Evolutionary conservation across 2,888 invertebrate genomes (phyloP).

Genomic region (Tiphia femorata): DNA sequence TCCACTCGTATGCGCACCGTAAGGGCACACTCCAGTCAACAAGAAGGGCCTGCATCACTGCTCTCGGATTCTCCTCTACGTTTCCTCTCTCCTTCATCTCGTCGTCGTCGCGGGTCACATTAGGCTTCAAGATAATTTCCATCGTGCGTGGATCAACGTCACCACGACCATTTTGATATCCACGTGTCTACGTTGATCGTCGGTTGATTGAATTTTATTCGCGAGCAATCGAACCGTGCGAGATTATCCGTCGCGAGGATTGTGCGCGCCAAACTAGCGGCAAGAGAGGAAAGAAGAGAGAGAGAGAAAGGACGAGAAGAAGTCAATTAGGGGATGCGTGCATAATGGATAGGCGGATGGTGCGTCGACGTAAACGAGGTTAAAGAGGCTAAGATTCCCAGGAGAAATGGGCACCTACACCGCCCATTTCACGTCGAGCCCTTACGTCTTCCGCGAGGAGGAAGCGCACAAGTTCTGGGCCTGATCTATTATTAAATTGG

Average conservation of each 20-base stretch:
- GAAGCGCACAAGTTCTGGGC: slow-evolving; percentile 61
- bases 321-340: slow-evolving; percentile 61
- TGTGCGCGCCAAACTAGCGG: no score
- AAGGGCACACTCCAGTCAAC: slow-evolving; percentile 18
- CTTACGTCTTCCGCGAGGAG: slow-evolving; percentile 54
- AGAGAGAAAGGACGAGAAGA: no score
- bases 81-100: no score
- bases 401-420: slow-evolving; percentile 56
- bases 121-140: no score
- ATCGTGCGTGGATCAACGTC: no score
- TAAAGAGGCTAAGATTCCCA: slow-evolving; percentile 61
- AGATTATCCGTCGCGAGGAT: no score
- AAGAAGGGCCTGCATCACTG: slow-evolving; percentile 19
- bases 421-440: slow-evolving; percentile 48
- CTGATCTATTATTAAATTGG: slow-evolving; percentile 64
- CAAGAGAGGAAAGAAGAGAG: slow-evolving; percentile 12
- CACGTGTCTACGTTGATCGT: no score
- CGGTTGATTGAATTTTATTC: no score
- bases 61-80: no score
- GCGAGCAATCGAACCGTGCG: no score
- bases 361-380: slow-evolving; percentile 45
- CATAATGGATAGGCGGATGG: slow-evolving; percentile 61
- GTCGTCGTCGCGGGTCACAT: no score
- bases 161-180: no score
- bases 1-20: slow-evolving; percentile 40